These are phyloP conservation scores for Spermophilus dauricus DNA, from an alignment of 2,113 vertebrate genomes.

Conservation along the genomic window DNA sequence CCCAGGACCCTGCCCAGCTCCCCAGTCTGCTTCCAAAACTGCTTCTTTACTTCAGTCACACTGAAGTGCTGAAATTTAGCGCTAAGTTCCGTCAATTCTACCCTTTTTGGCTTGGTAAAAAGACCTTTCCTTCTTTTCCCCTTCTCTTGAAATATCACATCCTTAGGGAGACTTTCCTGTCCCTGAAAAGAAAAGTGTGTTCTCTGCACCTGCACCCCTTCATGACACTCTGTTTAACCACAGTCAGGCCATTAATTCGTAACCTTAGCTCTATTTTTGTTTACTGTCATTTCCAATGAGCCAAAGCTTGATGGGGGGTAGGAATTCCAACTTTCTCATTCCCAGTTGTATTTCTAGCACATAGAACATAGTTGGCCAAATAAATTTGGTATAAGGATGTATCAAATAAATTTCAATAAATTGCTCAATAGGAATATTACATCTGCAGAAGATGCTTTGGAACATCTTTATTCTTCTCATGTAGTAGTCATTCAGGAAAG, in stretches of 20 bases:
- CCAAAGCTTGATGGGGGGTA: neutral
- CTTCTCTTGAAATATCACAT: neutral
- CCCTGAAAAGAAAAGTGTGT: neutral
- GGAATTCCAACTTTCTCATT: neutral
- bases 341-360: neutral
- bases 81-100: neutral
- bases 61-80: neutral
- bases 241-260: neutral
- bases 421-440: neutral
- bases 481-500: neutral
- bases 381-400: too few species aligned
- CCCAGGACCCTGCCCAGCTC: neutral
- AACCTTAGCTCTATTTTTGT: slow-evolving; percentile 7
- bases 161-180: neutral
- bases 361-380: neutral
- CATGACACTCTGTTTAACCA: neutral
- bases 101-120: neutral
- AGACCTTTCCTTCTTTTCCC: neutral
- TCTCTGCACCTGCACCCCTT: neutral
- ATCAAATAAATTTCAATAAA: neutral
- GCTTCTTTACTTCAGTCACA: neutral
- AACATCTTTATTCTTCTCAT: neutral
- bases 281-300: neutral
- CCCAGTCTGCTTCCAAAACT: neutral
- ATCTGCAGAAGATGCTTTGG: neutral